Evolutionary conservation across 2,113 vertebrate genomes (phyloP).

Genomic region (Guaruba guarouba): DNA sequence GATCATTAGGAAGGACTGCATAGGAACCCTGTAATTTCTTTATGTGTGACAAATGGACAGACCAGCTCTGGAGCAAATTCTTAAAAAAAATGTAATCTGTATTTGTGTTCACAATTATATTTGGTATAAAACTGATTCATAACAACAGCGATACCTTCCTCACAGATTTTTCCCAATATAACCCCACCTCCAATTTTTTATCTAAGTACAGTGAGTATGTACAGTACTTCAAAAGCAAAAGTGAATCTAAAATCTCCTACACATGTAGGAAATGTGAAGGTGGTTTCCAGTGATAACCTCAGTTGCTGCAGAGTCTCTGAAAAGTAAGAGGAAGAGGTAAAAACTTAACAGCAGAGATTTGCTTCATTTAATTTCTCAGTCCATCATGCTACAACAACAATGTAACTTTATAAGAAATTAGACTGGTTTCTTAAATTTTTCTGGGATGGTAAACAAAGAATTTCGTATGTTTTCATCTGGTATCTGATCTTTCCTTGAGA

Average conservation of each 20-base stretch:
- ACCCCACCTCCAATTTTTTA: background rate
- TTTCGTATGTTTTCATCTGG: background rate
- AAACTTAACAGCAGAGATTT: accelerated
- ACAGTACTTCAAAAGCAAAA: background rate
- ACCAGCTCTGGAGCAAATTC: background rate
- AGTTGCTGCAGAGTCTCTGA: background rate
- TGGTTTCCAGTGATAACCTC: background rate
- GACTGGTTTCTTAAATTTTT: background rate
- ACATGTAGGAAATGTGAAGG: background rate
- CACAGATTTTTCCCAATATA: background rate
- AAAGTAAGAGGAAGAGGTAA: background rate
- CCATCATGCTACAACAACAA: background rate
- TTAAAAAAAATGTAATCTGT: background rate
- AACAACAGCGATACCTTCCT: background rate
- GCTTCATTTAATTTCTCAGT: background rate
- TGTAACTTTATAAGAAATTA: background rate
- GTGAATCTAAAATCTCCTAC: background rate
- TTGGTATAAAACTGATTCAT: background rate
- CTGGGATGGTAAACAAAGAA: background rate
- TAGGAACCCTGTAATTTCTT: background rate
- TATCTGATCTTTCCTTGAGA: background rate
- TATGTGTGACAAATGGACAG: background rate
- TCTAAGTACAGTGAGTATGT: background rate
- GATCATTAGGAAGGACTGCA: accelerated
- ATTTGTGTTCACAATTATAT: background rate